These are phyloP conservation scores for Lepeophtheirus salmonis DNA, from an alignment of 1,140 invertebrate genomes.

Conservation along the genomic window DNA sequence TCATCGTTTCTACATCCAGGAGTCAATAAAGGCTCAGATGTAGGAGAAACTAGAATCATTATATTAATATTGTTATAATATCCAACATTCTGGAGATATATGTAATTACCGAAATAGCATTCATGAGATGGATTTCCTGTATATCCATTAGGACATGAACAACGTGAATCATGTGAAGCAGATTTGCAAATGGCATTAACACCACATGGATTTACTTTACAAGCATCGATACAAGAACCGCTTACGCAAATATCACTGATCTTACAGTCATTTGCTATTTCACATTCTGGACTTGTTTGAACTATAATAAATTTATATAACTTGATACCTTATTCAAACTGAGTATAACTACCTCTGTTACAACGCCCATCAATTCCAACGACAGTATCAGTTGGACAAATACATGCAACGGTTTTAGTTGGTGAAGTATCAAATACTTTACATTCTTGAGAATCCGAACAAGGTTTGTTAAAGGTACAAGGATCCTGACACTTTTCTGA, in stretches of 20 bases:
- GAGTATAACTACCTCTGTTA: not conserved
- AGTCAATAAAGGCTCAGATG: slow-evolving; percentile 19
- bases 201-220: not conserved
- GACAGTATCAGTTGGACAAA: slow-evolving; percentile 9
- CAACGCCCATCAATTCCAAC: not conserved
- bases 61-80: too few relatives aligned
- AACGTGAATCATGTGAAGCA: not conserved
- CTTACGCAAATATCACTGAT: not conserved
- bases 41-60: slow-evolving; percentile 26
- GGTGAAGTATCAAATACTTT: slow-evolving; percentile 21
- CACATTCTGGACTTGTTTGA: not conserved
- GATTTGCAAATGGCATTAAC: not conserved
- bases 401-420: slow-evolving; percentile 5
- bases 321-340: too few relatives aligned
- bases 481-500: slow-evolving; percentile 45
- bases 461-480: slow-evolving; percentile 28
- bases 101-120: slow-evolving; percentile 21
- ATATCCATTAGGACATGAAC: not conserved
- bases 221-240: not conserved
- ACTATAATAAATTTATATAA: too few relatives aligned
- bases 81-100: not conserved
- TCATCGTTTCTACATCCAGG: slow-evolving; percentile 21
- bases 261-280: not conserved
- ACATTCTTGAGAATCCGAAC: slow-evolving; percentile 6
- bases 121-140: slow-evolving; percentile 22